Percentiles rank a stretch among this genome's conserved stretches.
phyloP scores from a whole-genome alignment of 2,797 vertebrate genomes.

The Sphenodon punctatus region DNA sequence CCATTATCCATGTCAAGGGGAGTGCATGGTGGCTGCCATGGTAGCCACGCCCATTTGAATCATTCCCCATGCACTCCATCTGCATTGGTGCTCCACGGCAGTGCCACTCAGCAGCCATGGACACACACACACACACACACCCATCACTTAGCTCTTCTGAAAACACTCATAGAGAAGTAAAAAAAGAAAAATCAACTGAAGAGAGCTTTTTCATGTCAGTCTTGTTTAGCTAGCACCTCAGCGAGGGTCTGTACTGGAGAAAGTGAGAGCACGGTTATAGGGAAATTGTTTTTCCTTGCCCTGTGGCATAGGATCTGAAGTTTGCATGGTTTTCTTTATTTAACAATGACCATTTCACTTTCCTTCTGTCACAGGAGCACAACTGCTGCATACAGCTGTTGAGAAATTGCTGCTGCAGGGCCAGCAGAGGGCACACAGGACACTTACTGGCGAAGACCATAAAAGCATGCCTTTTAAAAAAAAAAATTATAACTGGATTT shows the following conservation, averaged over 20 bases:
- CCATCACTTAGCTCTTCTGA: too few relatives aligned
- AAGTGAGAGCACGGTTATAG: background rate
- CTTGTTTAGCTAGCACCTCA: background rate
- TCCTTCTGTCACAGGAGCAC: background rate
- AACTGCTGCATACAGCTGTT: background rate
- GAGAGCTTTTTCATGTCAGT: background rate
- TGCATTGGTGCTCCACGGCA: too few relatives aligned
- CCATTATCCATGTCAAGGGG: too few relatives aligned
- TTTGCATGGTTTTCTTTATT: background rate
- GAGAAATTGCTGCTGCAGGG: background rate
- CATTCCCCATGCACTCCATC: too few relatives aligned
- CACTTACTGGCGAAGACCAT: too few relatives aligned
- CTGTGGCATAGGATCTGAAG: background rate
- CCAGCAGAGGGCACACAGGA: background rate
- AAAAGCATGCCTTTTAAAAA: background rate
- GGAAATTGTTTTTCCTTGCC: background rate
- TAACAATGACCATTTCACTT: background rate
- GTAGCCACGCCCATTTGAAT: too few relatives aligned
- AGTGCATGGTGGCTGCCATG: too few relatives aligned
- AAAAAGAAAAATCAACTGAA: background rate
- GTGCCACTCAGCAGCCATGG: too few relatives aligned
- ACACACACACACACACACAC: too few relatives aligned
- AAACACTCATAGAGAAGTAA: background rate
- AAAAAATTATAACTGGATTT: background rate
- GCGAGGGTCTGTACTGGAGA: background rate